These are phyloP conservation scores for Pongo abelii DNA, from an alignment of 2,113 vertebrate species.

Conservation along the genomic window DNA sequence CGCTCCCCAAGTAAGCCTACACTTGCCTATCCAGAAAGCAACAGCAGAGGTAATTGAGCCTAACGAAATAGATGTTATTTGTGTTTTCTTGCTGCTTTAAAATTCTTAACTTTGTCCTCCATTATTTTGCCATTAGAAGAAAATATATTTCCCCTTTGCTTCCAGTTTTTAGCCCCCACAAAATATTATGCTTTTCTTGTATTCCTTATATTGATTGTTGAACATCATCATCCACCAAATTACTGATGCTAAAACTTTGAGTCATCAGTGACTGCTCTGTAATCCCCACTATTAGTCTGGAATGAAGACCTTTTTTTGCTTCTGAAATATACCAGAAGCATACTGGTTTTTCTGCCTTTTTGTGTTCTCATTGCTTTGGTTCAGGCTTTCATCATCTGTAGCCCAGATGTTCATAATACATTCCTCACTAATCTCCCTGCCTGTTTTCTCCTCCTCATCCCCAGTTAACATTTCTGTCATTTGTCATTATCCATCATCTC, in stretches of 20 bases:
- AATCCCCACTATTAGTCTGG: not conserved
- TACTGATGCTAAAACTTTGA: not conserved
- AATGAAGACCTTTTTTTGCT: not conserved
- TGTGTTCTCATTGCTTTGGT: not conserved
- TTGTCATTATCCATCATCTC: not conserved
- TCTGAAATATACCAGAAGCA: not conserved
- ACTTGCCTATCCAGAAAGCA: conserved; percentile 94
- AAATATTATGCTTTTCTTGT: not conserved
- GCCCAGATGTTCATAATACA: not conserved
- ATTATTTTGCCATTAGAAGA: conserved; percentile 13
- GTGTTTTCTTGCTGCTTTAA: not conserved
- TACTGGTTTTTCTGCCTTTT: not conserved
- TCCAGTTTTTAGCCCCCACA: not conserved
- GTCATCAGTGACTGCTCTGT: not conserved
- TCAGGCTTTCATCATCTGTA: not conserved
- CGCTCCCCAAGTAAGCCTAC: conserved; percentile 84
- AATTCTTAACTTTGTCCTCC: not conserved
- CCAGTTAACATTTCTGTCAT: not conserved
- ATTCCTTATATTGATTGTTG: not conserved
- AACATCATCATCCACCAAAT: not conserved
- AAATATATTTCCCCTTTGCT: not conserved
- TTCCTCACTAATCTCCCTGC: not conserved
- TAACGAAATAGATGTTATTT: not conserved
- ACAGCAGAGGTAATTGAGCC: conserved; percentile 88
- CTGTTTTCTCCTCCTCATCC: not conserved